Base-by-base conservation (phyloP, 2,888 invertebrate genomes). In the Megaustenia siamemsis region DNA sequence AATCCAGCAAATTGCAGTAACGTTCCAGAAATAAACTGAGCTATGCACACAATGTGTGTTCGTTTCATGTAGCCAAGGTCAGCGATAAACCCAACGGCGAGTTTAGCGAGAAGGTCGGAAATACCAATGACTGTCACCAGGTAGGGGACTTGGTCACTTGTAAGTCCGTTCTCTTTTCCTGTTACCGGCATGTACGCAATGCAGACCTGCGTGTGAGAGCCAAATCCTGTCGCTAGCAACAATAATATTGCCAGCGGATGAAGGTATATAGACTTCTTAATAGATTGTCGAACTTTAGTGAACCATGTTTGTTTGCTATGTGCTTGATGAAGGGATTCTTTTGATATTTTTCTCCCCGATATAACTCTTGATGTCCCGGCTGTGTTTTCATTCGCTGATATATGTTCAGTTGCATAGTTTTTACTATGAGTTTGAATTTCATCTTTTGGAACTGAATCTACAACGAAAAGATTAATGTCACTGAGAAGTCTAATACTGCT, bases 91-190 rank as follows among this genome's bases (percentile, higher is more conserved):
- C 82, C 82, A 38, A 82, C 45, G 12, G 15, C 43, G 10, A 82
- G 45, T 38, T 82, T 82, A 45, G 76, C 66, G 1, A 82, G 6
- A 28, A 82, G 45, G 43, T 82, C 82, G 35, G 63, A 40, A 35
- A 43, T 49, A 5, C 76, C 76, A 32, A 63, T 32, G 6, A 75
- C 49, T 10, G 82, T 82, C 1, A 82, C 24, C n/a, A 82, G 35
- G 28, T 60, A 45, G 3, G 82, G 53, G 10, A 66, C 24, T 63
- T 82, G 66, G 6, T 73, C 56, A 40, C 60, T 60, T 71, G 73
- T 66, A 2, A 76, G 63, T 4, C 82, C 82, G 24, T 82, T 75
- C 32, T 82, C 82, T n/a, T 32, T 40, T 28, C 82, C 82, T 35
- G 60, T 24, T 18, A 49, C 60, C 21, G 82, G 82, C 76, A 82